phyloP scores from a whole-genome alignment of 2,113 vertebrate species.

The Hippocampus guttulatus region DNA sequence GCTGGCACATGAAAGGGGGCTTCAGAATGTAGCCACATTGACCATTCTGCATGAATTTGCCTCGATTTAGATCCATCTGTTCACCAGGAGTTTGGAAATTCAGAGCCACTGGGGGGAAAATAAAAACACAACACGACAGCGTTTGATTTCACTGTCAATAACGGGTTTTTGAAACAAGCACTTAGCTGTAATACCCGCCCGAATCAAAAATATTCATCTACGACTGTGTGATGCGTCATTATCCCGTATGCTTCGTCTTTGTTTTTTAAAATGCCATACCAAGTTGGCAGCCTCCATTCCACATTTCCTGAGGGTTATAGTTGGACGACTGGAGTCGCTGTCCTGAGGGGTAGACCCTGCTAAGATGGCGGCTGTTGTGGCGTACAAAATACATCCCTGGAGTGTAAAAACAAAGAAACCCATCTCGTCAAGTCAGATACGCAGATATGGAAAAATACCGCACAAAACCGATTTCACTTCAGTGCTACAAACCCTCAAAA shows the following conservation, averaged over 20 bases:
- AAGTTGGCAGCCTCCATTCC: conserved; percentile 91
- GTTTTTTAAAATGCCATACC: conserved; percentile 66
- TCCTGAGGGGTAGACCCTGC: conserved; percentile 87
- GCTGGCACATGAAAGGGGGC: conserved; percentile 75
- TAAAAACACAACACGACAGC: conserved; percentile 1
- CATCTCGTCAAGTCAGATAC: neutral
- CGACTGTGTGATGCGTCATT: neutral
- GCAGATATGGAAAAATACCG: neutral
- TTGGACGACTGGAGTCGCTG: conserved; percentile 89
- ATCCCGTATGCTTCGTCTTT: neutral
- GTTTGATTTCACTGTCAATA: neutral
- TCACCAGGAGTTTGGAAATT: conserved; percentile 92
- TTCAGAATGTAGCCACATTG: conserved; percentile 85
- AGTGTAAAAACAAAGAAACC: neutral
- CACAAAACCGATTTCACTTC: neutral
- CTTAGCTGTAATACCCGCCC: neutral
- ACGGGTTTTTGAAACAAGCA: neutral
- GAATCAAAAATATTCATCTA: neutral
- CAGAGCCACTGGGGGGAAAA: conserved; percentile 79
- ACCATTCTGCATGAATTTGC: conserved; percentile 85
- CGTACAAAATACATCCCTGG: conserved; percentile 80
- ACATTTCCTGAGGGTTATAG: conserved; percentile 96
- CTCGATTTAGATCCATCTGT: conserved; percentile 90
- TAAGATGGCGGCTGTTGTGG: conserved; percentile 81
- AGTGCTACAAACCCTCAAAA: neutral